Conservation (phyloP, 1,140 invertebrate species). For the Ctenoplectra terminalis region DNA sequence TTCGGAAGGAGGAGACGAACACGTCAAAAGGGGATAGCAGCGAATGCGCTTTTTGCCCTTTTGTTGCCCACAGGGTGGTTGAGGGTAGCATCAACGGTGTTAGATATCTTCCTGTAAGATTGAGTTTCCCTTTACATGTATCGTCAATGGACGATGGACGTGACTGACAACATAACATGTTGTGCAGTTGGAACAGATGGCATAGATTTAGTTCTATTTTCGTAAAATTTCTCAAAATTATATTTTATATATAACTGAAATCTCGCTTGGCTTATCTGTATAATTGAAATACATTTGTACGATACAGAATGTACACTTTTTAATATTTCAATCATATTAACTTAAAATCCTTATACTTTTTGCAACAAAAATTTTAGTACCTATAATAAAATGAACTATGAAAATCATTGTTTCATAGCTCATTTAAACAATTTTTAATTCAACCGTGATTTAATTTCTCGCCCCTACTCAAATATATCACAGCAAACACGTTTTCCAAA, state of each 20-base stretch:
- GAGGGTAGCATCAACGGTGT: constrained; percentile 61
- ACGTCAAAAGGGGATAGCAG: constrained; percentile 47
- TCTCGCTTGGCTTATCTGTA: not conserved
- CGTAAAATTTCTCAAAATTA: constrained; percentile 2
- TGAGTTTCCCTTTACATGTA: constrained; percentile 79
- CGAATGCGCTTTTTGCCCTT: constrained; percentile 65
- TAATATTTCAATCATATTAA: too few relatives aligned
- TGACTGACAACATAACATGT: constrained; percentile 59
- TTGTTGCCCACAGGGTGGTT: constrained; percentile 57
- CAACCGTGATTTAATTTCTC: too few relatives aligned
- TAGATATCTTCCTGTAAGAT: constrained; percentile 76
- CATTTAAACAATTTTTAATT: too few relatives aligned
- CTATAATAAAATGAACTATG: too few relatives aligned
- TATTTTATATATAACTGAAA: too few relatives aligned
- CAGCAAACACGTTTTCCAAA: too few relatives aligned
- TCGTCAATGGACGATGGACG: constrained; percentile 65
- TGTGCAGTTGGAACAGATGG: constrained; percentile 73
- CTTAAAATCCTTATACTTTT: too few relatives aligned
- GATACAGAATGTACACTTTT: not conserved
- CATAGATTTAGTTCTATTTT: constrained; percentile 65
- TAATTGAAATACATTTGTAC: not conserved
- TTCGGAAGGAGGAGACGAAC: constrained; percentile 66
- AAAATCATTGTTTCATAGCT: too few relatives aligned
- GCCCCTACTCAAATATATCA: too few relatives aligned
- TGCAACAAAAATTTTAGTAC: too few relatives aligned